phyloP scores from a whole-genome alignment of 2,888 invertebrate species.

The Epirrhoe tristata region DNA sequence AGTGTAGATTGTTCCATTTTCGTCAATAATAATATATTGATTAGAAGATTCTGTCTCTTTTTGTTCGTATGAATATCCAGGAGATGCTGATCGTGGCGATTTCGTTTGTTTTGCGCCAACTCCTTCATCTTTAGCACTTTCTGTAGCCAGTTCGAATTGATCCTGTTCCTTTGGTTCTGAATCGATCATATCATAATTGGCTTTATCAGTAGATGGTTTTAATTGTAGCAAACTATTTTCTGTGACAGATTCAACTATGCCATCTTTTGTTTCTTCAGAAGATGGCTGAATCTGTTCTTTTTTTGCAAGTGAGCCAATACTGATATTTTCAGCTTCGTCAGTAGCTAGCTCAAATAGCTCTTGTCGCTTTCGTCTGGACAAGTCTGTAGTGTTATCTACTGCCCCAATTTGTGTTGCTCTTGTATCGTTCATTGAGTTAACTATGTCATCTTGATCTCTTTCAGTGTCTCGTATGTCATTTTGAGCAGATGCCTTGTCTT shows the following conservation, averaged over 20 bases:
- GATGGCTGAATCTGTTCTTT: neutral
- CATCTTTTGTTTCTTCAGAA: neutral
- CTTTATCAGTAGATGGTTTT: neutral
- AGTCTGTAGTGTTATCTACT: neutral
- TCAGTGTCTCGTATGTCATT: neutral
- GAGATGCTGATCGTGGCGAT: neutral
- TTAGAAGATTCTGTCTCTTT: neutral
- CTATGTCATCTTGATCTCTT: neutral
- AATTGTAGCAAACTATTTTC: neutral
- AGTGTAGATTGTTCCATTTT: neutral
- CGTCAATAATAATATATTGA: neutral
- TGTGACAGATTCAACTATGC: neutral
- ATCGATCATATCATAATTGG: neutral
- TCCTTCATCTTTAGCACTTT: neutral
- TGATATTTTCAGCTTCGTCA: neutral
- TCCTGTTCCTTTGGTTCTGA: neutral
- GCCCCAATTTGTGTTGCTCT: neutral
- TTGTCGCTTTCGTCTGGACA: neutral
- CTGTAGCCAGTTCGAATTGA: neutral
- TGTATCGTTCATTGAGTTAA: neutral
- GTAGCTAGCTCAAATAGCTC: neutral
- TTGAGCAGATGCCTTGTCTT: neutral
- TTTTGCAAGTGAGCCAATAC: neutral
- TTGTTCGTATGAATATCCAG: neutral
- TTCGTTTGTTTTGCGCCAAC: neutral